Evolutionary conservation across 2,888 invertebrate species (phyloP), one percentile per base, ranked within the genome.

Genomic region (Escarpia spicata): DNA sequence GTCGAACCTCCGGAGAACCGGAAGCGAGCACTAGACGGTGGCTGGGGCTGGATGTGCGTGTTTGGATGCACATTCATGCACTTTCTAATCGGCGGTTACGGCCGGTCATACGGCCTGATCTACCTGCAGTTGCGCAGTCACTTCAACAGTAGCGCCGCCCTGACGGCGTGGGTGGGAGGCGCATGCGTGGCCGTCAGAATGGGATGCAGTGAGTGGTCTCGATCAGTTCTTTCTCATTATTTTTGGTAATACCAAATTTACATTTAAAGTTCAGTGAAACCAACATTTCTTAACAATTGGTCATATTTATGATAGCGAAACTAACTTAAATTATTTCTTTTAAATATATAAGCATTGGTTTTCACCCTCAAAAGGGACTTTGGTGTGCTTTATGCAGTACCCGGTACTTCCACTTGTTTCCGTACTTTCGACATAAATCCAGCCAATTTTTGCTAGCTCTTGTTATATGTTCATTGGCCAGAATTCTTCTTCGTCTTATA

Each of bases 21-120:
- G 75, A 75, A n/a, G 75, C n/a, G 75, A 75, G 75, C 75, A 6
- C 75, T 31, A 43, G 95, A 95, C 93, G 95, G 95, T 0, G 95
- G 95, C 0, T 96, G 95, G 94, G 96, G 95, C 0, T 96, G 96
- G 96, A 94, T 94, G 43, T 93, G 95, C 45, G 95, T 95, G 3
- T 89, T 95, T 2, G 95, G 95, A 3, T 94, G 95, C 75, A 93
- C 93, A 90, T 44, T 95, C 10, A 94, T 94, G 89, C 95, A 95
- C 92, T 75, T 95, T 12, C 92, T 95, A 15, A 94, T 95, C 89
- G 95, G 95, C 94, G 93, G 93, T 1, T 90, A 92, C 58, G 92
- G 60, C 37, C 43, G 93, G 9, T 92, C 92, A 15, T 93, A 93
- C 58, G 93, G 93, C 8, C 92, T 93, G 31, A 91, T 93, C 15